Evolutionary conservation across 1,140 invertebrate genomes (phyloP).

Genomic region (Gonatopus flavifemur): DNA sequence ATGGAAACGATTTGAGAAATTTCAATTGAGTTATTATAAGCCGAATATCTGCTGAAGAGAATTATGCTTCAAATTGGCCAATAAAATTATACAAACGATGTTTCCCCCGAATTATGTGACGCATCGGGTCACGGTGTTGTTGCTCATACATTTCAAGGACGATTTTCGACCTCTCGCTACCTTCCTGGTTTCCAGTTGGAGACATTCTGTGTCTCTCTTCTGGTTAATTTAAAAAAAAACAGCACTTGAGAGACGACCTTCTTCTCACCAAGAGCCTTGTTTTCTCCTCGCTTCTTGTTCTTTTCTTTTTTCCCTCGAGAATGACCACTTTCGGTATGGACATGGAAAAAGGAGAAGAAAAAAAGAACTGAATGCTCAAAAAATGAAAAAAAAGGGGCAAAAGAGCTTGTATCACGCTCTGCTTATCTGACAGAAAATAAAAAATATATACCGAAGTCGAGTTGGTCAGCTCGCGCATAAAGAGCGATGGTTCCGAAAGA

Average conservation of each 20-base stretch:
- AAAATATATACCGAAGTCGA: constrained; percentile 41
- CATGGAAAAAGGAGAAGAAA: background rate
- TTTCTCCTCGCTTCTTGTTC: background rate
- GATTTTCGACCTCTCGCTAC: constrained; percentile 29
- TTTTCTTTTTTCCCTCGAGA: background rate
- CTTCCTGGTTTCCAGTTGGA: constrained; percentile 27
- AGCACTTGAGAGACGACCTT: constrained; percentile 14
- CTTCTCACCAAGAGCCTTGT: constrained; percentile 13
- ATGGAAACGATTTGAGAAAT: too few species aligned
- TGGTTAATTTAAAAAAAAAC: constrained; percentile 22
- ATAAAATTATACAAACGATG: too few species aligned
- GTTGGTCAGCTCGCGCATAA: constrained; percentile 35
- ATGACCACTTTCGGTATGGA: too few species aligned
- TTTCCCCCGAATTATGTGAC: too few species aligned
- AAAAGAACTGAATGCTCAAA: too few species aligned
- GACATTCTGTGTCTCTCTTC: constrained; percentile 7
- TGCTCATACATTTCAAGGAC: constrained; percentile 30
- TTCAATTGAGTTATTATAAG: too few species aligned
- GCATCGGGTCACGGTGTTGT: constrained; percentile 4
- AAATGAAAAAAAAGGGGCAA: constrained; percentile 5
- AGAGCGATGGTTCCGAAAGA: constrained; percentile 33
- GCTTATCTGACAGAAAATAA: constrained; percentile 45
- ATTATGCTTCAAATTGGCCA: too few species aligned
- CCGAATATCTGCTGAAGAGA: too few species aligned
- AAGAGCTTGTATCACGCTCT: constrained; percentile 28